Base-by-base conservation (phyloP, 2,113 vertebrate genomes). In the Tautogolabrus adspersus region DNA sequence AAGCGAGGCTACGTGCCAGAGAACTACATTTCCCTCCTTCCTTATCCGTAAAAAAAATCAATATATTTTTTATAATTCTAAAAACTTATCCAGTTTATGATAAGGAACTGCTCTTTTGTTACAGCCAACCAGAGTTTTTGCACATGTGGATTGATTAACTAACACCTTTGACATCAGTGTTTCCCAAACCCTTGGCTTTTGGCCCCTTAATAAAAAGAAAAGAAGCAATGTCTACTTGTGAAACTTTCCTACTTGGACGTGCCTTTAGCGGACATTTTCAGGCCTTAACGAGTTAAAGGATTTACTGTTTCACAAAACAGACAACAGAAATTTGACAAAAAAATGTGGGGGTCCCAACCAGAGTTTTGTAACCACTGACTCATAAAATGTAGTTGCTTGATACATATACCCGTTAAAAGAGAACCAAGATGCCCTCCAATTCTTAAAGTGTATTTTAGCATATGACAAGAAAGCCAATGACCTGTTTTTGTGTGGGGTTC, bases 21-120 rank as follows among this genome's bases (percentile, higher is more conserved):
- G 91, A 99, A 98, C 90, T 98, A 98, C 92, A 96, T 99, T 89
- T 96, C 93, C 23, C 90, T 99, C 80, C 96, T 96, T 76, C 96
- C 96, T 6, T 96, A 98, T 70, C 92, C 92, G 97, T 99, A 88
- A 97, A 95, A 8, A 55, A 5, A 42, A 16, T 37, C 44, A 19
- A 34, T 34, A 34, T 34, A 34, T 34, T 72, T 37, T 42, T 72
- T 23, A 10, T 12, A 60, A 19, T 71, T 6, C 7, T 10, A 34
- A 60, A n/a, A 19, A 16, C 16, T 66, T 37, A 57, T 12, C 44
- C 11, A 16, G 6, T 18, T 49, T 19, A 6, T 2, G 18, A 49
- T 8, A 16, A 49, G 47, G 16, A 49, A 52, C 3, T 15, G 2
- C 10, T 5, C 37, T 16, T 54, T 1, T 44, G 30, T 61, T n/a